A percentile compares a stretch with the other conserved stretches of the same genome.
These are phyloP conservation scores for Morpho achilles DNA, from an alignment of 2,888 invertebrate genomes.

Conservation along the genomic window DNA sequence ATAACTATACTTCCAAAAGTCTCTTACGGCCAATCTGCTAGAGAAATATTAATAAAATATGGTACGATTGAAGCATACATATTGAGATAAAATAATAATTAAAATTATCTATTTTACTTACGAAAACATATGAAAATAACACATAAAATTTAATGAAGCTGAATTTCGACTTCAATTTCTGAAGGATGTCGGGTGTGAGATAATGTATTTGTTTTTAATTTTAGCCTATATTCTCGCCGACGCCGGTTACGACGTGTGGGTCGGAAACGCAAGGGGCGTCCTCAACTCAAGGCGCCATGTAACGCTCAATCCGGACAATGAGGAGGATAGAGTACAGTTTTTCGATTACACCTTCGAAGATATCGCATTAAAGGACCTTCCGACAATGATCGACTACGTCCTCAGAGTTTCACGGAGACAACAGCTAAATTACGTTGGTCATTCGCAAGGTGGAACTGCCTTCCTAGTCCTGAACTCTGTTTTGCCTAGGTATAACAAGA, in stretches of 20 bases:
- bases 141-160: too few relatives aligned
- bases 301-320: conserved; percentile 45
- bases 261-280: conserved; percentile 90
- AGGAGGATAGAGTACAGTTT: conserved; percentile 39
- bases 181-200: too few relatives aligned
- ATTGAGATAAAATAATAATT: too few relatives aligned
- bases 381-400: conserved; percentile 57
- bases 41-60: too few relatives aligned
- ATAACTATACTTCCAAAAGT: too few relatives aligned
- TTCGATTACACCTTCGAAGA: conserved; percentile 64
- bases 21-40: too few relatives aligned
- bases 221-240: conserved; percentile 84
- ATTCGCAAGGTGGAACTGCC: conserved; percentile 63
- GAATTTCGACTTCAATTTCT: too few relatives aligned
- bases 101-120: too few relatives aligned
- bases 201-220: conserved; percentile 13
- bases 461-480: conserved; percentile 51
- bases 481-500: conserved; percentile 51
- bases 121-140: too few relatives aligned
- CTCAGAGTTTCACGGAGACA: conserved; percentile 41
- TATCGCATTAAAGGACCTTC: conserved; percentile 51
- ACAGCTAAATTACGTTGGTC: conserved; percentile 59
- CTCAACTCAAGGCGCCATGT: conserved; percentile 81
- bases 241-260: conserved; percentile 87
- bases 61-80: too few relatives aligned